Evolutionary conservation across 1,140 invertebrate genomes (phyloP).

Genomic region (Trialeurodes vaporariorum): DNA sequence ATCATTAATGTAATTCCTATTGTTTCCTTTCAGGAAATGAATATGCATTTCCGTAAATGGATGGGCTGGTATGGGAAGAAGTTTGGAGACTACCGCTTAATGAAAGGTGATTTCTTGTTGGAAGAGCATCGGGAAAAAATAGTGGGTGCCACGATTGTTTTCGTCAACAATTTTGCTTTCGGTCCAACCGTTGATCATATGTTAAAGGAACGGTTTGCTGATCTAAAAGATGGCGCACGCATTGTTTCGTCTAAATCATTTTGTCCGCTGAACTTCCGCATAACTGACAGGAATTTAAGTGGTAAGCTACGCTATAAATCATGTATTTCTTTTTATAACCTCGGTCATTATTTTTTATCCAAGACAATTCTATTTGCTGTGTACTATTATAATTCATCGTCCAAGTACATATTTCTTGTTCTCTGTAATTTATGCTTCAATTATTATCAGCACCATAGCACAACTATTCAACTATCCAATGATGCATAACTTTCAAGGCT

Average conservation of each 20-base stretch:
- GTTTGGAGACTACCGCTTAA: conserved; percentile 77
- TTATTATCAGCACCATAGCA: too few relatives aligned
- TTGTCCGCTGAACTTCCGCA: conserved; percentile 93
- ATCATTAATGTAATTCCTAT: neutral
- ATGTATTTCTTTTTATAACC: too few relatives aligned
- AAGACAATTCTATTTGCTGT: too few relatives aligned
- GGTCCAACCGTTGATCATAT: conserved; percentile 93
- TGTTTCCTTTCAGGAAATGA: conserved; percentile 60
- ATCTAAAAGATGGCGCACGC: conserved; percentile 86
- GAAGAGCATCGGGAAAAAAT: conserved; percentile 87
- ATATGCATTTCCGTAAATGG: conserved; percentile 79
- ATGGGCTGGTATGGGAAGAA: conserved; percentile 96
- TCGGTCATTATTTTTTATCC: too few relatives aligned
- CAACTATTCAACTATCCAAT: too few relatives aligned
- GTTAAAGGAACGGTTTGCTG: conserved; percentile 89
- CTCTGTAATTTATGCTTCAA: too few relatives aligned
- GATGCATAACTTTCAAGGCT: too few relatives aligned
- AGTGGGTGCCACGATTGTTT: conserved; percentile 83
- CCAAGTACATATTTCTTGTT: too few relatives aligned
- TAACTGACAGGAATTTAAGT: conserved; percentile 77
- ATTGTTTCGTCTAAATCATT: conserved; percentile 99
- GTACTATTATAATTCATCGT: too few relatives aligned
- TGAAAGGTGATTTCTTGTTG: conserved; percentile 88
- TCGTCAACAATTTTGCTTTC: conserved; percentile 98
- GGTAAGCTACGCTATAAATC: too few relatives aligned